Evolutionary conservation across 1,140 invertebrate species (phyloP), one percentile per base, ranked within the genome.

Genomic region (Drosophila persimilis): DNA sequence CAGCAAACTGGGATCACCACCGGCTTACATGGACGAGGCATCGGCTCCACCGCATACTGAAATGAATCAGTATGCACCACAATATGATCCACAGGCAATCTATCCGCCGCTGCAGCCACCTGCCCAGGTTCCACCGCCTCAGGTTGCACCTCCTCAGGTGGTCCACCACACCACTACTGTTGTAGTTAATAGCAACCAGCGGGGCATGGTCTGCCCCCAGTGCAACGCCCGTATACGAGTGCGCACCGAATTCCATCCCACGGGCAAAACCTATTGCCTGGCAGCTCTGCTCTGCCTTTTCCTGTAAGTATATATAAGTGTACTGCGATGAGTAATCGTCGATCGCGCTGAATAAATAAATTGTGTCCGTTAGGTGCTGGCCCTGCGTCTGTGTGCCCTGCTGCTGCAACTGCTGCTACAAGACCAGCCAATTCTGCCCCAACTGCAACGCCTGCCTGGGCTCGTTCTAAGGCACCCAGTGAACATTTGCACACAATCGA

Each of bases 371-470:
- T 89, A 86, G 84, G 0, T 85, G 76, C 58, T 94, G 93, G 92
- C 92, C 92, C 2, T 95, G 94, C 69, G 93, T 93, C 7, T 94
- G 93, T 51, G 78, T 93, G n/a, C 94, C 95, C 3, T 95, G 95
- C 65, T 95, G 94, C 61, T 93, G 94, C 67, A 93, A 95, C 67
- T 93, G 91, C 7, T 95, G 94, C 76, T 91, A 93, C 66, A 92
- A 91, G 9, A 93, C 93, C n/a, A 94, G 94, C 54, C 95, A 95
- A 71, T 94, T 93, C 70, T 95, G 95, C 77, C 94, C 95, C 15
- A 92, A 92, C 46, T 95, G 95, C 74, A 92, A 92, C 13, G 80
- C 92, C 2, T 95, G 91, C 65, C 80, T 95, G 13, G 95, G 95
- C 46, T 61, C 58, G 0, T 77, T 73, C 44, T 83, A 44, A 64